A percentile compares a stretch with the other conserved stretches of the same genome.
Evolutionary conservation across 2,888 invertebrate species (phyloP).

Genomic region (Branchipolynoe longqiensis): DNA sequence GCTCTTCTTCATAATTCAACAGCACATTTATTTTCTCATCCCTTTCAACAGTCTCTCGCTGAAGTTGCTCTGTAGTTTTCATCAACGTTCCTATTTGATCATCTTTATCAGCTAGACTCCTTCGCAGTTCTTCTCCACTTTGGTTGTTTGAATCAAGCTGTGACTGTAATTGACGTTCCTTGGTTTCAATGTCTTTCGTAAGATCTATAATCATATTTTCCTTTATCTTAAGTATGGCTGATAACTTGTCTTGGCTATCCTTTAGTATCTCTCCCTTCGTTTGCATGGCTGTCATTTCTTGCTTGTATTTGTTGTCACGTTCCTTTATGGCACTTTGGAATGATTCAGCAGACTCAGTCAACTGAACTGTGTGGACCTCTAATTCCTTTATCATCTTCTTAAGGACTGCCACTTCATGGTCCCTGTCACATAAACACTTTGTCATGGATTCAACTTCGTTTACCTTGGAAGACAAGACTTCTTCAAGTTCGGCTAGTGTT

Average conservation of each 20-base stretch:
- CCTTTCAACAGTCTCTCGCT: slow-evolving; percentile 25
- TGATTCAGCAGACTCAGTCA: slow-evolving; percentile 40
- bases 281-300: slow-evolving; percentile 25
- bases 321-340: slow-evolving; percentile 41
- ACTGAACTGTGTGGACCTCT: slow-evolving; percentile 3
- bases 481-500: background rate
- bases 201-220: background rate
- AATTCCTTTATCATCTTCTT: background rate
- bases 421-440: background rate
- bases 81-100: slow-evolving; percentile 57
- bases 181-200: slow-evolving; percentile 13
- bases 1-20: background rate
- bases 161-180: slow-evolving; percentile 9
- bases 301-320: slow-evolving; percentile 39
- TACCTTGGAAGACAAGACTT: background rate
- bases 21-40: slow-evolving; percentile 25
- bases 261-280: background rate
- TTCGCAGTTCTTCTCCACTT: slow-evolving; percentile 19
- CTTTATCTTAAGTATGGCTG: background rate
- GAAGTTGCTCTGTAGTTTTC: slow-evolving; percentile 36
- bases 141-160: slow-evolving; percentile 45
- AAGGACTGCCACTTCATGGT: background rate
- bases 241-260: background rate
- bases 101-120: slow-evolving; percentile 53
- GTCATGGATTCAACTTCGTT: slow-evolving; percentile 11